Evolutionary conservation across 2,888 invertebrate genomes (phyloP).

Genomic region (Lasioglossum calceatum): DNA sequence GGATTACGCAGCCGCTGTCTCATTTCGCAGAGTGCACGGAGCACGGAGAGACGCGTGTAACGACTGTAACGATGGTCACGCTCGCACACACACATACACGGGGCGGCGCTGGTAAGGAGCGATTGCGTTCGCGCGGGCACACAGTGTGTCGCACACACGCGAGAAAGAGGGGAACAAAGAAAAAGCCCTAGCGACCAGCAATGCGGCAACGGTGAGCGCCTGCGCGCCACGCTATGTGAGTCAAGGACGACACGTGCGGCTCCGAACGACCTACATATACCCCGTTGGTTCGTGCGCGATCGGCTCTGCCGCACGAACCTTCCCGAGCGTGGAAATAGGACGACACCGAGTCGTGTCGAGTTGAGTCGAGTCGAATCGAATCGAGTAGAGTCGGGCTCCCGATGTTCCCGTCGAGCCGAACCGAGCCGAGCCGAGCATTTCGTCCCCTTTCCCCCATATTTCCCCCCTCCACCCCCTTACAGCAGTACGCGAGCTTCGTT

Average conservation of each 20-base stretch:
- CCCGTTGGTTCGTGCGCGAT: slow-evolving; percentile 80
- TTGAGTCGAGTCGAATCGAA: slow-evolving; percentile 38
- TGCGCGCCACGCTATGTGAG: slow-evolving; percentile 83
- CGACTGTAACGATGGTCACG: slow-evolving; percentile 43
- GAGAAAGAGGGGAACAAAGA: slow-evolving; percentile 66
- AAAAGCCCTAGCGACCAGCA: slow-evolving; percentile 80
- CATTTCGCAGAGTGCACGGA: slow-evolving; percentile 50
- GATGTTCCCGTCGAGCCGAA: slow-evolving; percentile 56
- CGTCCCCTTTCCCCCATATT: slow-evolving; percentile 26
- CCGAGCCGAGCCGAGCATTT: slow-evolving; percentile 3
- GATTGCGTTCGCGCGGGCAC: background rate
- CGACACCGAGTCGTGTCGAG: slow-evolving; percentile 61
- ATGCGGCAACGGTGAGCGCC: slow-evolving; percentile 80
- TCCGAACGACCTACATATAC: slow-evolving; percentile 84
- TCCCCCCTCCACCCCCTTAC: background rate
- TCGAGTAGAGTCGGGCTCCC: slow-evolving; percentile 47
- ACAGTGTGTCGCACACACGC: slow-evolving; percentile 18
- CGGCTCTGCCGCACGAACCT: slow-evolving; percentile 77
- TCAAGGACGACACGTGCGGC: slow-evolving; percentile 85
- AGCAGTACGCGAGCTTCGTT: slow-evolving; percentile 37
- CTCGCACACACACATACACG: background rate
- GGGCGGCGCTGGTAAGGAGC: background rate
- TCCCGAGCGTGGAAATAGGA: slow-evolving; percentile 81
- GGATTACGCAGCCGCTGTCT: slow-evolving; percentile 45
- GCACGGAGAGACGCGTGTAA: slow-evolving; percentile 48